phyloP scores from a whole-genome alignment of 2,797 vertebrate species.

The Picus viridis region DNA sequence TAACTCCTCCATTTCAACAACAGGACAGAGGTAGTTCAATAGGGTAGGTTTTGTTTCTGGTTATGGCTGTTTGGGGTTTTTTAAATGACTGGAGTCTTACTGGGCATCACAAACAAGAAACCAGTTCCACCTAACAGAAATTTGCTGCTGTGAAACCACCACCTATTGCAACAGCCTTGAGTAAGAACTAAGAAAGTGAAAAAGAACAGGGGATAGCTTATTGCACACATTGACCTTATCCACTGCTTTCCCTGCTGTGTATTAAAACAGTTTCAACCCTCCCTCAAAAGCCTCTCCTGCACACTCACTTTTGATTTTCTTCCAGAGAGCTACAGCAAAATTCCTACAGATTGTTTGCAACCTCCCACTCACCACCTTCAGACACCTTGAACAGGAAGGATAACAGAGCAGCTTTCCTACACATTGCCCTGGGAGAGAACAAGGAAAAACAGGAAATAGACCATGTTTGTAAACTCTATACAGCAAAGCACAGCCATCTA shows the following conservation, averaged over 20 bases:
- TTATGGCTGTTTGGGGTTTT: background rate
- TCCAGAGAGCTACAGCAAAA: constrained; percentile 38
- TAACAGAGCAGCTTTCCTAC: constrained; percentile 27
- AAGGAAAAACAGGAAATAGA: background rate
- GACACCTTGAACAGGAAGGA: constrained; percentile 22
- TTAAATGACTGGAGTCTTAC: background rate
- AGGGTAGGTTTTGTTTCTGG: background rate
- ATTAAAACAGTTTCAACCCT: background rate
- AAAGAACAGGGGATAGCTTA: background rate
- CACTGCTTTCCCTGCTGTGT: background rate
- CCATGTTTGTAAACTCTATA: background rate
- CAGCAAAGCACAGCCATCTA: background rate
- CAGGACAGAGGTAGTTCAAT: background rate
- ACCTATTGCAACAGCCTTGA: background rate
- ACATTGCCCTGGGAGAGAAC: background rate
- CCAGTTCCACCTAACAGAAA: background rate
- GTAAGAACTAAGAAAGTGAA: background rate
- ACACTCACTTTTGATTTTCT: background rate
- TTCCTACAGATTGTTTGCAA: constrained; percentile 39
- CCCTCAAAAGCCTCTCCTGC: background rate
- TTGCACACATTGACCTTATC: background rate
- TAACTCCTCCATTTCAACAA: background rate
- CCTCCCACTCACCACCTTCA: constrained; percentile 50
- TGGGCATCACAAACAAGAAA: background rate
- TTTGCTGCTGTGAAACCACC: background rate